phyloP scores from a whole-genome alignment of 2,797 vertebrate species.

The Lophotriccus pileatus region DNA sequence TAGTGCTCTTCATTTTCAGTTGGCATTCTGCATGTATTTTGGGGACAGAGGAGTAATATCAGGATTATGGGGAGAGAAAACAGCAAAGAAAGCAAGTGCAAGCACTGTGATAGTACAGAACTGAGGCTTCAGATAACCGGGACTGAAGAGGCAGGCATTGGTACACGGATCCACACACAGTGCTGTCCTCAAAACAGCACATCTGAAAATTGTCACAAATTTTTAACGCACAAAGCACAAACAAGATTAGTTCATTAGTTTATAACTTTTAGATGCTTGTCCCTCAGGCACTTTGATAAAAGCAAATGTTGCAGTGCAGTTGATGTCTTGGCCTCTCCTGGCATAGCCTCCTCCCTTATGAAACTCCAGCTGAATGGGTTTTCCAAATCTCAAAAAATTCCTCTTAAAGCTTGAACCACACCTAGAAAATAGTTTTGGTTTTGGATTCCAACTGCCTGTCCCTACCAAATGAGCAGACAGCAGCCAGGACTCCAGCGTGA shows the following conservation, averaged over 20 bases:
- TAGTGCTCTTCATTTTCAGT: not conserved
- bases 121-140: not conserved
- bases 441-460: not conserved
- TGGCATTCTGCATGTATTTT: not conserved
- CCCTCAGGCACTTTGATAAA: not conserved
- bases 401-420: not conserved
- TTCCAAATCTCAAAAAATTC: not conserved
- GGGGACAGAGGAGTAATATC: rapidly evolving
- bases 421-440: not conserved
- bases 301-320: not conserved
- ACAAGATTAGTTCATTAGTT: not conserved
- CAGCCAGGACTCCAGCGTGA: rapidly evolving
- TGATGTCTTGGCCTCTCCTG: not conserved
- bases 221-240: not conserved
- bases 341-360: not conserved
- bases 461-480: not conserved
- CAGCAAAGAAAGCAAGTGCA: not conserved
- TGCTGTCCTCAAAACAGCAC: not conserved
- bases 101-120: not conserved
- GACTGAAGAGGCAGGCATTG: not conserved
- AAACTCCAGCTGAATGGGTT: not conserved
- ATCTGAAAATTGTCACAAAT: not conserved
- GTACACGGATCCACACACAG: not conserved
- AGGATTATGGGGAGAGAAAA: not conserved
- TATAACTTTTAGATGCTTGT: not conserved